phyloP scores from a whole-genome alignment of 2,113 vertebrate genomes.

The Eretmochelys imbricata region DNA sequence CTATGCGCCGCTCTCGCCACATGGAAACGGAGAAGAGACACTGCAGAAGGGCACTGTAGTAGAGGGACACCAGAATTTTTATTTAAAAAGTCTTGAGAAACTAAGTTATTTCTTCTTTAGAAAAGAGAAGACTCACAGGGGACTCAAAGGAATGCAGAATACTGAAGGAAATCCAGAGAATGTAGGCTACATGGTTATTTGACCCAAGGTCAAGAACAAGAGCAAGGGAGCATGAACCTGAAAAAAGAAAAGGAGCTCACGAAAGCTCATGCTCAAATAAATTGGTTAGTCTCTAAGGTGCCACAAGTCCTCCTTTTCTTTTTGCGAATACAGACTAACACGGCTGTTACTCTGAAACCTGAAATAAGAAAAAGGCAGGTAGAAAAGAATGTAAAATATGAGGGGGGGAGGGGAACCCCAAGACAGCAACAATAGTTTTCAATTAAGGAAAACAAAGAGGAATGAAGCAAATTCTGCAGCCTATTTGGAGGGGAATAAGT shows the following conservation, averaged over 20 bases:
- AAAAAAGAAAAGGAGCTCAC: neutral
- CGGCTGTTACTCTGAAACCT: neutral
- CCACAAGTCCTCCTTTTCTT: too few relatives aligned
- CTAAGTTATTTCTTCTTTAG: slow-evolving; percentile 2
- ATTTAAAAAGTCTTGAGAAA: slow-evolving; percentile 1
- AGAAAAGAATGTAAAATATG: neutral
- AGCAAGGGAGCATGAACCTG: slow-evolving; percentile 1
- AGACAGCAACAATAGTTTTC: neutral
- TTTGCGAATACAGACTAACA: too few relatives aligned
- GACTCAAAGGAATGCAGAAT: slow-evolving; percentile 45
- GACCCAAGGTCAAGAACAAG: slow-evolving; percentile 28
- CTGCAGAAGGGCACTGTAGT: neutral
- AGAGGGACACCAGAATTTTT: slow-evolving; percentile 1
- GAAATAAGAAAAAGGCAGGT: slow-evolving; percentile 17
- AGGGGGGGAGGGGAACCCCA: neutral
- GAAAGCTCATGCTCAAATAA: too few relatives aligned
- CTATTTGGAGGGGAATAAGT: fast-evolving
- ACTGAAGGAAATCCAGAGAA: neutral
- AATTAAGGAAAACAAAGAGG: neutral
- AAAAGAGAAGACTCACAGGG: neutral
- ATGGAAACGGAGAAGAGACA: neutral
- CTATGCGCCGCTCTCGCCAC: neutral
- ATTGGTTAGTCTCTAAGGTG: too few relatives aligned
- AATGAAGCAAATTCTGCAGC: neutral
- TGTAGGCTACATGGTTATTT: neutral